phyloP scores from a whole-genome alignment of 2,888 invertebrate genomes.

The Anticlea derivata region DNA sequence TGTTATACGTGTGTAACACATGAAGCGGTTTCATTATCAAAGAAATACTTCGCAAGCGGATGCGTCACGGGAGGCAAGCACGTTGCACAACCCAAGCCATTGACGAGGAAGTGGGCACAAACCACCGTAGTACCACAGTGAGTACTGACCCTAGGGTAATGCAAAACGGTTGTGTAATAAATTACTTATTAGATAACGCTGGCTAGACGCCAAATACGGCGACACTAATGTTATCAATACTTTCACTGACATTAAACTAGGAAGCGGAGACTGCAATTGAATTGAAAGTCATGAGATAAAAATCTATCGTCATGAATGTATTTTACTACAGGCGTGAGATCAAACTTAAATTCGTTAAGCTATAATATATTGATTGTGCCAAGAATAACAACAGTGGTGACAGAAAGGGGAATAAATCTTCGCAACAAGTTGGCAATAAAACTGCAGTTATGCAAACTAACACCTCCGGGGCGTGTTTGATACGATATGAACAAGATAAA shows the following conservation, averaged over 20 bases:
- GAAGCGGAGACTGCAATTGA: slow-evolving; percentile 25
- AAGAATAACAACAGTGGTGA: neutral
- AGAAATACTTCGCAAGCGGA: slow-evolving; percentile 40
- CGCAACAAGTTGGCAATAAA: too few species aligned
- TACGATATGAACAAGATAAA: too few species aligned
- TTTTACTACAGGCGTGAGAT: neutral
- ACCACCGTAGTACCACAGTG: slow-evolving; percentile 13
- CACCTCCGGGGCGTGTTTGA: too few species aligned
- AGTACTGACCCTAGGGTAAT: slow-evolving; percentile 23
- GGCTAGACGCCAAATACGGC: slow-evolving; percentile 18
- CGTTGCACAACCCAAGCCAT: slow-evolving; percentile 35
- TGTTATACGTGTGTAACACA: too few species aligned
- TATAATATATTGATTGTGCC: neutral
- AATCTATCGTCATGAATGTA: neutral
- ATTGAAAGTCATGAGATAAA: slow-evolving; percentile 34
- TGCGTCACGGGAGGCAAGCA: slow-evolving; percentile 45
- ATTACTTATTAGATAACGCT: slow-evolving; percentile 34
- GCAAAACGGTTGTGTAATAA: slow-evolving; percentile 33
- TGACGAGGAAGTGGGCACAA: slow-evolving; percentile 31
- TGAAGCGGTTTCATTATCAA: neutral
- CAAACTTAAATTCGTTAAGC: neutral
- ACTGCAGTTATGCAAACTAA: too few species aligned
- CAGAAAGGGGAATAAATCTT: neutral
- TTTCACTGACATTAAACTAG: slow-evolving; percentile 55
- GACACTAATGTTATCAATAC: slow-evolving; percentile 44